A percentile compares a stretch with the other conserved stretches of the same genome.
These are phyloP conservation scores for Patiria miniata DNA, from an alignment of 35 echinoderm and acorn worm species.

Conservation along the genomic window DNA sequence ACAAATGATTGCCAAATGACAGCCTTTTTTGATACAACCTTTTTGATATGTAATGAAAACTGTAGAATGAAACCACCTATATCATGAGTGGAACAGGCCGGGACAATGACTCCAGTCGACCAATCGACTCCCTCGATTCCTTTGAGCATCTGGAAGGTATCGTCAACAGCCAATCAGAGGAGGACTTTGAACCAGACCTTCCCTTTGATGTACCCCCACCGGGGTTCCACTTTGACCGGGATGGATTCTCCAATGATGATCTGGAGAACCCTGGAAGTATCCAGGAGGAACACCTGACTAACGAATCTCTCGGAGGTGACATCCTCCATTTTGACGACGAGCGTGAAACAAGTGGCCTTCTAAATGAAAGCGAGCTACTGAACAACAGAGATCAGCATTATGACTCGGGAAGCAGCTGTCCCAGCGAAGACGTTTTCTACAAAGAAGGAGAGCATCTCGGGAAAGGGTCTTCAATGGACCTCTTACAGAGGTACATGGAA, in stretches of 20 bases:
- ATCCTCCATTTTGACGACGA: constrained; percentile 21
- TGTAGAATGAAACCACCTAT: too few relatives aligned
- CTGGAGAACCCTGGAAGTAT: background rate
- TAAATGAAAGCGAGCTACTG: constrained; percentile 22
- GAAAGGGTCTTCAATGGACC: constrained; percentile 17
- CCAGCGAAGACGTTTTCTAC: background rate
- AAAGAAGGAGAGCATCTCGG: background rate
- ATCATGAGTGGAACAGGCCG: background rate
- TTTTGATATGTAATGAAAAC: background rate
- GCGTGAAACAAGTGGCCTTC: constrained; percentile 15
- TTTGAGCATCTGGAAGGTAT: constrained; percentile 17
- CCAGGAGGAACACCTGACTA: background rate
- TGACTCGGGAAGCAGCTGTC: constrained; percentile 21
- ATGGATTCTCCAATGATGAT: background rate
- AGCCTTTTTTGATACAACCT: too few relatives aligned
- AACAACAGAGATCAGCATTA: constrained; percentile 27
- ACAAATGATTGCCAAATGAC: background rate
- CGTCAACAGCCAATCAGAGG: background rate
- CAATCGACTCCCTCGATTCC: background rate
- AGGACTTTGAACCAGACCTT: background rate
- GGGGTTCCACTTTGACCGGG: background rate
- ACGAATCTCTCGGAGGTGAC: background rate
- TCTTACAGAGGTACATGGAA: constrained; percentile 67
- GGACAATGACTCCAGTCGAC: background rate
- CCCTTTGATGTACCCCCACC: background rate